Evolutionary conservation across 23 tunicate genomes (phyloP).

Genomic region (Diplosoma virens): DNA sequence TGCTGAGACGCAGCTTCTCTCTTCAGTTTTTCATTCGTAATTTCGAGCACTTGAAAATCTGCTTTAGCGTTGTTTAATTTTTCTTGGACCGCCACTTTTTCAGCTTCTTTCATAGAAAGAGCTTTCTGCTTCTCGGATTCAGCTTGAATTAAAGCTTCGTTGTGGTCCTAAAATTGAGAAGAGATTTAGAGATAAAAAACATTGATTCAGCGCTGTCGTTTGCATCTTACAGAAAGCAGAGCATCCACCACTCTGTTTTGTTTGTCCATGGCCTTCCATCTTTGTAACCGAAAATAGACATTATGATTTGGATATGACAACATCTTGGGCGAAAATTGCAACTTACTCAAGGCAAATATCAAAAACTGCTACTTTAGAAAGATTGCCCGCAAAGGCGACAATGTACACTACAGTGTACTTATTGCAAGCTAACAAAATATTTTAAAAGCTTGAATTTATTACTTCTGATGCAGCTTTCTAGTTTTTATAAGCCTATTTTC

Average conservation of each 20-base stretch:
- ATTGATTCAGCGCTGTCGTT: no score
- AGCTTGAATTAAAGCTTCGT: constrained; percentile 88
- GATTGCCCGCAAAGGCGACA: no score
- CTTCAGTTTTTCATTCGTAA: constrained; percentile 59
- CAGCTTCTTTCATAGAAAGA: constrained; percentile 87
- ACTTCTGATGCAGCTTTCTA: no score
- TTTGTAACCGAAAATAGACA: constrained; percentile 8
- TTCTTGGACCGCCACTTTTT: constrained; percentile 87
- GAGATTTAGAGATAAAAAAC: no score
- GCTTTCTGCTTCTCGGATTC: constrained; percentile 94
- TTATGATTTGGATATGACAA: neutral
- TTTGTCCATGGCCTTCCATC: constrained; percentile 22
- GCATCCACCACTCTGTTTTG: neutral
- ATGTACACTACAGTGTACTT: no score
- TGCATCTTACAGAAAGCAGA: neutral
- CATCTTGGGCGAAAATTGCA: no score
- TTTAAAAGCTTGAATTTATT: no score
- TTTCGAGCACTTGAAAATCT: constrained; percentile 38
- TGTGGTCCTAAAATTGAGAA: constrained; percentile 84
- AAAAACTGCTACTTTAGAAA: no score
- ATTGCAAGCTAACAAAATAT: no score
- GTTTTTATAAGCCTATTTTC: no score
- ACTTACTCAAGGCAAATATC: no score
- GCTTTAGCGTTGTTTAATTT: constrained; percentile 62
- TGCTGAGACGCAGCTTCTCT: constrained; percentile 74